Base-by-base conservation (phyloP, 2,888 invertebrate species). In the Lycia hirtaria region DNA sequence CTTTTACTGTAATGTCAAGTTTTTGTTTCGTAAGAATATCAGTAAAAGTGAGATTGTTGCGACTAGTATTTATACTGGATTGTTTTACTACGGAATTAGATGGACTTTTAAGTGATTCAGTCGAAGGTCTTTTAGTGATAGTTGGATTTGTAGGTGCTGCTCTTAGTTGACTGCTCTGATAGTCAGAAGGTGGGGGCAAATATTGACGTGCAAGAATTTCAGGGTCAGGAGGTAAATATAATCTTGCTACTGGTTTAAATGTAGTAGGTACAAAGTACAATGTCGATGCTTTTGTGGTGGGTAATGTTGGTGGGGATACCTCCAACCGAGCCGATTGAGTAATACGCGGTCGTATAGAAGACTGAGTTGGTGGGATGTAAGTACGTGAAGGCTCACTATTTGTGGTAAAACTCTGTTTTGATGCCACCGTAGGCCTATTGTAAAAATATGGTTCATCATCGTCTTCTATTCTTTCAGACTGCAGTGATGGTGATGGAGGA, bases 1-100 rank as follows among this genome's bases (percentile, higher is more conserved):
- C 79, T 60, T 82, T 85, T 5, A 92, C 85, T 2, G 87, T 87
- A 20, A 81, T 69, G 55, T 90, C 88, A 14, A 90, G 75, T 64
- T 88, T 90, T 76, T 90, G 83, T 71, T 86, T 88, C 3, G 88
- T 88, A 43, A 89, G 67, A 57, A 89, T 84, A 62, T 92, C 89
- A 59, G 85, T 68, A 55, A 91, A 91, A 10, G 85, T 78, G 68
- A 86, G 63, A 58, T 89, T 90, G n/a, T 85, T 83, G 45, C 68
- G 69, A 55, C 78, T 80, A 24, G 72, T 55, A 37, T 80, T 81
- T 20, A 71, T 63, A 60, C 1, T 78, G 75, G 20, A 82, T 76
- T 20, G 73, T 62, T 10, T 71, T 71, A 62, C 71, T 67, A 43
- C 52, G 0, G 55, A 47, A 26, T 61, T 56, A 22, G 57, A 55